Evolutionary conservation across 2,113 vertebrate genomes (phyloP), one percentile per base, ranked within the genome.

Genomic region (Entomyzon cyanotis): DNA sequence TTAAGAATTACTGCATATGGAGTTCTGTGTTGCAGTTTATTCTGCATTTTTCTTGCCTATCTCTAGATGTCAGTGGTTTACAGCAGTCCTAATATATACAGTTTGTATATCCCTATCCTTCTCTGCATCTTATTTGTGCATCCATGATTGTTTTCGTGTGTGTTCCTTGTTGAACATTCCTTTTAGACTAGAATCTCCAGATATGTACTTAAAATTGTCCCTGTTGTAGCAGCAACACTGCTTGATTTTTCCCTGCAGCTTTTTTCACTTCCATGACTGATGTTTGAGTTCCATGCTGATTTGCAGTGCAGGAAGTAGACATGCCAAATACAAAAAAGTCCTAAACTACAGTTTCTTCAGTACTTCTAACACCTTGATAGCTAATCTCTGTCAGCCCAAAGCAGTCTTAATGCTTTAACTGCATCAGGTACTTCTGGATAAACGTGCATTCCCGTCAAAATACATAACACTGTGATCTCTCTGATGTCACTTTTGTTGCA

Each of bases 41-140:
- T 93, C 93, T 96, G 94, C 93, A 92, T 94, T 96, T 96, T 96
- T 94, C 94, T 84, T 91, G 78, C 69, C 85, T 71, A 94, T 92
- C 91, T 84, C 80, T 97, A 94, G 93, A 91, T 96, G 96, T 97
- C 96, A 96, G 95, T 96, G 94, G 89, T 94, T 96, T 96, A 93
- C 95, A 97, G 86, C 90, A 87, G 77, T 96, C 80, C 53, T 81
- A 22, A 75, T 76, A 30, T 12, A 22, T 39, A 39, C 24, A 93
- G n/a, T 42, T 89, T 75, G 50, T 91, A 25, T 84, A 71, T 84
- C 35, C 18, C 19, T 88, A 3, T 77, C 46, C 41, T 74, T 60
- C 30, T 73, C 64, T 93, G 59, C 47, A 55, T 93, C 67, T 70
- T 60, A 42, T 63, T 50, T 94, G 64, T 80, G 41, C 64, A 86